Percentiles rank a stretch among this genome's conserved stretches.
Evolutionary conservation across 2,113 vertebrate genomes (phyloP).

Genomic region (Notothenia rossii): DNA sequence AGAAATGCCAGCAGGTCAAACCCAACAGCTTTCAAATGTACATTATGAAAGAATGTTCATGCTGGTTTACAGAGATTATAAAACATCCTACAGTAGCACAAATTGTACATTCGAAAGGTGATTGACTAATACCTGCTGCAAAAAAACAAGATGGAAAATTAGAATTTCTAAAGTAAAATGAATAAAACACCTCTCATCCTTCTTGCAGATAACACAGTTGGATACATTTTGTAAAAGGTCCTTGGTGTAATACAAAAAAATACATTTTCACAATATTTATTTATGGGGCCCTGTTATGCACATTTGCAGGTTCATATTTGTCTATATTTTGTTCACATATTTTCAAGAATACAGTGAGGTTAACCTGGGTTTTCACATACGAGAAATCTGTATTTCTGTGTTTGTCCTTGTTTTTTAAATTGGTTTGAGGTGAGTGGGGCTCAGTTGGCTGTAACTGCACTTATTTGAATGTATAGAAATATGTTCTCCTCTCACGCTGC

Average conservation of each 20-base stretch:
- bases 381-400: too few species aligned
- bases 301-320: too few species aligned
- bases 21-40: constrained; percentile 37
- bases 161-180: too few species aligned
- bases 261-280: too few species aligned
- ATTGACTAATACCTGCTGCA: not conserved
- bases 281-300: too few species aligned
- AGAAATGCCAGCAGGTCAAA: constrained; percentile 70
- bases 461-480: constrained; percentile 22
- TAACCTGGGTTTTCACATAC: too few species aligned
- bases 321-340: too few species aligned
- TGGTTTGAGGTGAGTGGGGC: too few species aligned
- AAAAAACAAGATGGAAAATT: not conserved
- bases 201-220: not conserved
- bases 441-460: constrained; percentile 11
- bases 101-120: not conserved
- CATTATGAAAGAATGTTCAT: constrained; percentile 13
- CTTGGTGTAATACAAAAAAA: not conserved
- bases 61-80: constrained; percentile 2
- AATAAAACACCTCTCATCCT: not conserved
- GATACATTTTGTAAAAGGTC: too few species aligned
- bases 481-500: constrained; percentile 37
- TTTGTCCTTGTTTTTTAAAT: too few species aligned
- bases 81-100: not conserved
- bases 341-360: not conserved